Base-by-base conservation (phyloP, 2,113 vertebrate genomes). In the Edolisoma coerulescens region DNA sequence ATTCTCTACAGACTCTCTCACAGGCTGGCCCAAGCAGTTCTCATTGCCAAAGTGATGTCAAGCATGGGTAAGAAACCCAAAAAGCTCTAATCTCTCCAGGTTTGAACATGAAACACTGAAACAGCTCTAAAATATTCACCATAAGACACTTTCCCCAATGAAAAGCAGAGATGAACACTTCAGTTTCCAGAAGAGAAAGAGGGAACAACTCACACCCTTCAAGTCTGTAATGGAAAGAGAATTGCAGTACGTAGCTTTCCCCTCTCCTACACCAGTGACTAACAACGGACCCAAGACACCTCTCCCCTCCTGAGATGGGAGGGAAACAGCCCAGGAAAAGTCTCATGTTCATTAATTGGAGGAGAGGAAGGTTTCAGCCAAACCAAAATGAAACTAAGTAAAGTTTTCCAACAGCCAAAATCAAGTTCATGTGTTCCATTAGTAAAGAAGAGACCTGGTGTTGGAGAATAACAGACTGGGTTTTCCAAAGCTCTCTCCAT, bases 351-450 rank as follows among this genome's bases (percentile, higher is more conserved):
- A 1, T 87, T 95, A 88, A 85, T 6, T 78, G 79, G 56, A 94
- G 69, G n/a, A 83, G 30, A 15, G 13, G 30, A 82, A 92, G 28
- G 27, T 50, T 87, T 60, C 80, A 89, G 92, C 92, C 90, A 92
- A 94, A 90, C 33, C 86, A 94, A 96, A 95, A 95, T 89, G 92
- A 92, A 96, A 95, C 80, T 63, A 93, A 80, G 81, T 92, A 71
- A 97, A 86, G 79, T 94, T 95, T 96, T 96, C 95, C 96, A 93
- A 68, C 79, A 81, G 90, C 60, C 65, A 56, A 81, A 75, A 64
- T 75, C 80, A 64, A 93, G 56, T 49, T 71, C 80, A 64, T 64
- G 52, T 71, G 52, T 96, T 97, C 92, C 83, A 57, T 79, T 80
- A 69, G 68, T 26, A 41, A 57, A 92, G 68, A 76, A 90, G 84